phyloP scores from a whole-genome alignment of 2,113 vertebrate species.

The Pan troglodytes region NHGRI_mPanTro3-v2.1_pri NC_072418.2:50542501-50543000 shows the following conservation, averaged over 20 bases:
- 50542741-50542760: neutral
- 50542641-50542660: neutral
- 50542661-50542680: neutral
- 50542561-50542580: accelerated
- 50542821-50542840: too few species aligned
- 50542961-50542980: too few species aligned
- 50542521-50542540: neutral
- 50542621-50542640: neutral
- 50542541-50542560: neutral
- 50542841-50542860: too few species aligned
- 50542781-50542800: neutral
- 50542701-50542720: neutral
- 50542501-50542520: neutral
- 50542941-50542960: too few species aligned
- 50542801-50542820: neutral
- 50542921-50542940: too few species aligned
- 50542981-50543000: too few species aligned
- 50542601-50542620: neutral
- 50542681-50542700: neutral
- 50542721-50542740: neutral
- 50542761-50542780: accelerated
- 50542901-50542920: too few species aligned
- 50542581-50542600: neutral
- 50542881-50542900: too few species aligned
- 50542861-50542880: too few species aligned